A percentile compares a stretch with the other conserved stretches of the same genome.
Conservation (phyloP, 2,113 vertebrate genomes). For the Cyphomyrus plagiostoma region DNA sequence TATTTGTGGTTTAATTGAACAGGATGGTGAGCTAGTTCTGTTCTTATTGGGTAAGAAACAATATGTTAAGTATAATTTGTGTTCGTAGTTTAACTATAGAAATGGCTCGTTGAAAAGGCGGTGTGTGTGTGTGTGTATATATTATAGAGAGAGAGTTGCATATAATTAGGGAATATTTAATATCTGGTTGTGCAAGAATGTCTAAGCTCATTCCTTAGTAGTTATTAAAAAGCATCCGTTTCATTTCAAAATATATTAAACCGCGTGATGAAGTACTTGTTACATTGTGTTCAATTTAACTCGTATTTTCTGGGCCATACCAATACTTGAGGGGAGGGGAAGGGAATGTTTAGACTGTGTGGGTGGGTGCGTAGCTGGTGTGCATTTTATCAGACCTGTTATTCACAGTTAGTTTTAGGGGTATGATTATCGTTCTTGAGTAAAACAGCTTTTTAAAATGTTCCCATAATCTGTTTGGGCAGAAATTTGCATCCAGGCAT, state of each 20-base stretch:
- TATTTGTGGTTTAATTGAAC: neutral
- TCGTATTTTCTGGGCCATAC: neutral
- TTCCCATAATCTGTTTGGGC: neutral
- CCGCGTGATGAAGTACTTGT: neutral
- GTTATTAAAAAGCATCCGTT: neutral
- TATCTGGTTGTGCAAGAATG: neutral
- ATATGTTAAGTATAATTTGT: neutral
- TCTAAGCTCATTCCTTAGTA: neutral
- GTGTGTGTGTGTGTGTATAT: neutral
- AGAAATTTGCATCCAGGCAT: neutral
- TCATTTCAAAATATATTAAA: constrained; percentile 1
- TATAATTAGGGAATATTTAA: neutral
- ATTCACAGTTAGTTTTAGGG: neutral
- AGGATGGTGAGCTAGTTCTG: neutral
- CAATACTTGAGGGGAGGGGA: neutral
- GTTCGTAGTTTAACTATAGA: neutral
- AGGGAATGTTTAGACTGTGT: neutral
- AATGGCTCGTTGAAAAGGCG: neutral
- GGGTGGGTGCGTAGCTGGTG: neutral
- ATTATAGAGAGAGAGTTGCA: too few relatives aligned
- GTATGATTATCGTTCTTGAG: neutral
- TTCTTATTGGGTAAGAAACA: neutral
- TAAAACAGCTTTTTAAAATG: neutral
- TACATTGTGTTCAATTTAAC: neutral
- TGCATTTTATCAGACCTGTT: neutral